Evolutionary conservation across 2,888 invertebrate species (phyloP).

Genomic region (Orchesella flavescens): DNA sequence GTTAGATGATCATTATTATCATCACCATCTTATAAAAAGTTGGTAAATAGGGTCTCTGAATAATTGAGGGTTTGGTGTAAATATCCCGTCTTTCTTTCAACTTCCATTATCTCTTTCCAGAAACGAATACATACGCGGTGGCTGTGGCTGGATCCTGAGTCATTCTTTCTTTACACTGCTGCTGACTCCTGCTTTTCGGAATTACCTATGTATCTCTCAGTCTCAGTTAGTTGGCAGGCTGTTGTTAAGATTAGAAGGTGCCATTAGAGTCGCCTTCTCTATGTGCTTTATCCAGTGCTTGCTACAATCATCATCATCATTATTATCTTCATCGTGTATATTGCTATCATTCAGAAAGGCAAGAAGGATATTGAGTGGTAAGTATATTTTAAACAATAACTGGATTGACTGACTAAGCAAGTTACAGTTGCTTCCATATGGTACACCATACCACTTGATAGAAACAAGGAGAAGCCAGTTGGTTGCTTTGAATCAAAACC

Average conservation of each 20-base stretch:
- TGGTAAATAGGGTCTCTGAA: conserved; percentile 14
- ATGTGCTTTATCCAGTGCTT: conserved; percentile 32
- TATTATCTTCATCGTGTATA: conserved; percentile 22
- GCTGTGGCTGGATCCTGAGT: no score
- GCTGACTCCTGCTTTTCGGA: no score
- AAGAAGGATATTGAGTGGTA: background rate
- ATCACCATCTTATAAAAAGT: conserved; percentile 9
- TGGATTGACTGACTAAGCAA: no score
- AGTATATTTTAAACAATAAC: background rate
- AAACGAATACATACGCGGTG: no score
- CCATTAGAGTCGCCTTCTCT: conserved; percentile 28
- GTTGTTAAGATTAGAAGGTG: conserved; percentile 13
- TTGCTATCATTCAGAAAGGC: conserved; percentile 21
- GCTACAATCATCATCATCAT: conserved; percentile 26
- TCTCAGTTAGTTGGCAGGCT: no score
- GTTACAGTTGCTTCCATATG: no score
- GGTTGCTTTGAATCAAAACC: no score
- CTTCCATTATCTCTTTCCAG: conserved; percentile 6
- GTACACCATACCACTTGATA: no score
- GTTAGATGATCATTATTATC: conserved; percentile 35
- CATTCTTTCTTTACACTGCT: no score
- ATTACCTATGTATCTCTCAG: no score
- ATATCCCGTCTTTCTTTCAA: conserved; percentile 8
- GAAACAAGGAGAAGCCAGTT: no score
- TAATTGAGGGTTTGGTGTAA: conserved; percentile 39